Conservation (phyloP, 2,888 invertebrate species). For the Blastobasis lacticolella region DNA sequence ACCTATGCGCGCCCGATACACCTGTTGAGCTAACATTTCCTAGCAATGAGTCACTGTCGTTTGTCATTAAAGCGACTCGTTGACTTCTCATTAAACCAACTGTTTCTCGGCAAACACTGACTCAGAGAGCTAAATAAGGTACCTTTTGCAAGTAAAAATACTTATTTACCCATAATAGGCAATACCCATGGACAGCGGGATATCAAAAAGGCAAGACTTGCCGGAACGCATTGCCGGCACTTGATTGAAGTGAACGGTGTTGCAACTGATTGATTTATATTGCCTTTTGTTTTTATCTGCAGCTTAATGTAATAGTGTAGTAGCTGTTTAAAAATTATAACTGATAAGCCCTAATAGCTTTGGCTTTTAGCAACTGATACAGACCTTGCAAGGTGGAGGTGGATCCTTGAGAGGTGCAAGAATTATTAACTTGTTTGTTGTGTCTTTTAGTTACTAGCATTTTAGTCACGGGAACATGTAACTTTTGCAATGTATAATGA, state of each 20-base stretch:
- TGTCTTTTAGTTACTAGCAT: neutral
- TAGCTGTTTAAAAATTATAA: neutral
- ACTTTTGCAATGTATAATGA: no score
- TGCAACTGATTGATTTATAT: slow-evolving; percentile 31
- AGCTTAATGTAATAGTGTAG: neutral
- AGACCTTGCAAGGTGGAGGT: neutral
- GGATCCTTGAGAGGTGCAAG: neutral
- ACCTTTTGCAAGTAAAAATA: slow-evolving; percentile 45
- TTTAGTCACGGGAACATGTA: no score
- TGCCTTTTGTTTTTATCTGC: slow-evolving; percentile 3
- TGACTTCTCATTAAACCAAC: slow-evolving; percentile 37
- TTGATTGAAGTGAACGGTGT: slow-evolving; percentile 26
- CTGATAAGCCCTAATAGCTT: neutral
- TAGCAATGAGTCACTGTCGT: slow-evolving; percentile 42
- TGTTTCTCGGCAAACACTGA: slow-evolving; percentile 48
- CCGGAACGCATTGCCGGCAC: slow-evolving; percentile 39
- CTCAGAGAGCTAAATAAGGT: slow-evolving; percentile 61
- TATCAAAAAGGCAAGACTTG: slow-evolving; percentile 54
- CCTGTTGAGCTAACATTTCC: slow-evolving; percentile 51
- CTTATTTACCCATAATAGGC: slow-evolving; percentile 55
- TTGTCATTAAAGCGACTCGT: slow-evolving; percentile 26
- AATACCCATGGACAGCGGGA: slow-evolving; percentile 37
- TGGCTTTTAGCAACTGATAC: neutral
- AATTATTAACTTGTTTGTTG: neutral
- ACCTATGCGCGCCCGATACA: slow-evolving; percentile 28